Percentiles rank a stretch among this genome's conserved stretches.
Conservation (phyloP, 2,113 vertebrate species). For the Propithecus coquereli region DNA sequence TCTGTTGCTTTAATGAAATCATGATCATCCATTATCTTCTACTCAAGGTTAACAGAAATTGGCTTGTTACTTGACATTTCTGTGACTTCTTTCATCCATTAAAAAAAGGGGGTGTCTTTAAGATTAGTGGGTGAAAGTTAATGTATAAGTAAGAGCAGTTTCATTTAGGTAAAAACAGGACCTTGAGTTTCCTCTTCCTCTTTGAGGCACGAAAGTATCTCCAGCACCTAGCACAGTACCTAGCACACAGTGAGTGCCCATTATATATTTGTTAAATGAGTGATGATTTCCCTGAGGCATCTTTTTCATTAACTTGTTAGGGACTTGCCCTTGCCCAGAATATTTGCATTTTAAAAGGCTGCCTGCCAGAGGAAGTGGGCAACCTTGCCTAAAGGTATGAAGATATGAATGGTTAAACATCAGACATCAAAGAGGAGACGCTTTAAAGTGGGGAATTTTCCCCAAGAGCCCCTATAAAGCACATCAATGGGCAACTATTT, state of each 20-base stretch:
- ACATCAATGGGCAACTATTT: background rate
- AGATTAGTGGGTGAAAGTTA: background rate
- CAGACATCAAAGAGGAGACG: background rate
- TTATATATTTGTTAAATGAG: background rate
- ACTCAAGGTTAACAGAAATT: conserved; percentile 31
- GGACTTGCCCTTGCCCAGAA: background rate
- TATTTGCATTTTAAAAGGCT: background rate
- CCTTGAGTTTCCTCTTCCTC: conserved; percentile 1
- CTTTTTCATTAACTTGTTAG: background rate
- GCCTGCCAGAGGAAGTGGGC: background rate
- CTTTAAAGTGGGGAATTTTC: background rate
- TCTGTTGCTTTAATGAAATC: conserved; percentile 15
- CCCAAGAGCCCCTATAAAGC: background rate
- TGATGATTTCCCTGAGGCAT: background rate
- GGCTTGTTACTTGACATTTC: background rate
- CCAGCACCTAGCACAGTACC: background rate
- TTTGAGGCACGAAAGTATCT: background rate
- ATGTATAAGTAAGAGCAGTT: background rate
- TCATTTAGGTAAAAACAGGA: background rate
- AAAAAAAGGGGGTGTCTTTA: background rate
- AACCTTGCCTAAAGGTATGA: background rate
- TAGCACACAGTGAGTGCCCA: background rate
- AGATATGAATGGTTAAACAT: background rate
- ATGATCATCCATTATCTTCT: background rate
- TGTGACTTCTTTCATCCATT: background rate